These are phyloP conservation scores for Zygothrica quintamaculata DNA, from an alignment of 2,888 invertebrate species.

Conservation along the genomic window DNA sequence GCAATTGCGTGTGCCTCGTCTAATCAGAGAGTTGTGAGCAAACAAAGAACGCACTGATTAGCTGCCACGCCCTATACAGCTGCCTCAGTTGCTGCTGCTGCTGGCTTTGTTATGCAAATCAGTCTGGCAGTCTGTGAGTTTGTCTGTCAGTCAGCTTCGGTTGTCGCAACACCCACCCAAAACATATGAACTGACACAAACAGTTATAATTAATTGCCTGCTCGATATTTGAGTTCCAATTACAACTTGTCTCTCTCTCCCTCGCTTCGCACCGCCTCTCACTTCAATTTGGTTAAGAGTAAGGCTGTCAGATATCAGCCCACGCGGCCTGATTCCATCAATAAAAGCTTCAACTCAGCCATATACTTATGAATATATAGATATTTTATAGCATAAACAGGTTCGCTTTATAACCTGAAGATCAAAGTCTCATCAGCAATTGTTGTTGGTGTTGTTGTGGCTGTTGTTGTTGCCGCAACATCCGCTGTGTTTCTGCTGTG, in stretches of 20 bases:
- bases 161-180: slow-evolving; percentile 58
- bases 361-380: slow-evolving; percentile 43
- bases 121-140: slow-evolving; percentile 9
- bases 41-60: slow-evolving; percentile 73
- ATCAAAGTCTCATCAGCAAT: slow-evolving; percentile 74
- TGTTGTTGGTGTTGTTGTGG: slow-evolving; percentile 27
- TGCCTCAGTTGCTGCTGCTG: slow-evolving; percentile 7
- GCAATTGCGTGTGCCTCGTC: slow-evolving; percentile 50
- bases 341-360: slow-evolving; percentile 49
- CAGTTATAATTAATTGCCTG: slow-evolving; percentile 75
- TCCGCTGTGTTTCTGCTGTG: slow-evolving; percentile 64
- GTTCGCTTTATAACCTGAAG: slow-evolving; percentile 56
- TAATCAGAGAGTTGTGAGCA: slow-evolving; percentile 39
- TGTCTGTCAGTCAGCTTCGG: slow-evolving; percentile 7
- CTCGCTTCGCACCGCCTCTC: not conserved
- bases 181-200: slow-evolving; percentile 57
- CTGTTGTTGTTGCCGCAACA: slow-evolving; percentile 55
- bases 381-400: slow-evolving; percentile 67
- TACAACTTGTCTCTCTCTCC: slow-evolving; percentile 41
- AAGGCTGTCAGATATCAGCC: slow-evolving; percentile 35
- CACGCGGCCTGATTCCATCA: slow-evolving; percentile 58
- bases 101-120: slow-evolving; percentile 69
- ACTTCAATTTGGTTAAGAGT: not conserved
- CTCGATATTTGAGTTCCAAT: slow-evolving; percentile 66
- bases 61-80: slow-evolving; percentile 46